Evolutionary conservation across 2,797 vertebrate species (phyloP).

Genomic region (Muscicapa comitata): DNA sequence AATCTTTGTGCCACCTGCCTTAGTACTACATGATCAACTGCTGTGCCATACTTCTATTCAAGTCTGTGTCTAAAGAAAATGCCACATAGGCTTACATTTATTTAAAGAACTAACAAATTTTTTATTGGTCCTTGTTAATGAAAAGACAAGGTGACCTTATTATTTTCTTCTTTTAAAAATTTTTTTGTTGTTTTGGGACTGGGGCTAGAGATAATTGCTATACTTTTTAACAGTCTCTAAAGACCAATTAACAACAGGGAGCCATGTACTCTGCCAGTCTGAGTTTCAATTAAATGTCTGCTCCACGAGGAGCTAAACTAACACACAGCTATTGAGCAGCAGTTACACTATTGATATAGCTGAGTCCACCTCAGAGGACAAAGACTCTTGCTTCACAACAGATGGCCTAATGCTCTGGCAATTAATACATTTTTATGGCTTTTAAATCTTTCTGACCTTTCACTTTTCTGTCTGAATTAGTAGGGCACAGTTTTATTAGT

Average conservation of each 20-base stretch:
- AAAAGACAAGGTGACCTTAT: conserved; percentile 50
- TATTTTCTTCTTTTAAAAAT: not conserved
- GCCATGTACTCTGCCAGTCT: not conserved
- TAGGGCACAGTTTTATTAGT: not conserved
- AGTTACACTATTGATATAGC: conserved; percentile 4
- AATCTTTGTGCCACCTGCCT: not conserved
- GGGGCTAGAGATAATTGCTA: conserved; percentile 44
- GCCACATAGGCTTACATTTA: not conserved
- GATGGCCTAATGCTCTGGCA: conserved; percentile 18
- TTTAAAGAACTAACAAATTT: not conserved
- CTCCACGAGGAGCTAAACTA: conserved; percentile 35
- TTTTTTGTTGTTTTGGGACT: conserved; percentile 10
- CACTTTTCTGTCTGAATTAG: conserved; percentile 6
- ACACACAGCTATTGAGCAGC: not conserved
- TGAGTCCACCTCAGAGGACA: conserved; percentile 14
- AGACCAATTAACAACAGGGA: conserved; percentile 67
- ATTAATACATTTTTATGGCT: conserved; percentile 50
- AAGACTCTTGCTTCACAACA: not conserved
- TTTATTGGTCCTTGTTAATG: not conserved
- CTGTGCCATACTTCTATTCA: not conserved
- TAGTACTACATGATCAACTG: not conserved
- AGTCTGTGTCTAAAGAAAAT: not conserved
- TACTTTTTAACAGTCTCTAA: conserved; percentile 45
- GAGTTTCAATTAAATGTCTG: conserved; percentile 64
- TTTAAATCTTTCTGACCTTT: conserved; percentile 63